phyloP scores from a whole-genome alignment of 2,888 invertebrate genomes.

The Halictus quadricinctus region DNA sequence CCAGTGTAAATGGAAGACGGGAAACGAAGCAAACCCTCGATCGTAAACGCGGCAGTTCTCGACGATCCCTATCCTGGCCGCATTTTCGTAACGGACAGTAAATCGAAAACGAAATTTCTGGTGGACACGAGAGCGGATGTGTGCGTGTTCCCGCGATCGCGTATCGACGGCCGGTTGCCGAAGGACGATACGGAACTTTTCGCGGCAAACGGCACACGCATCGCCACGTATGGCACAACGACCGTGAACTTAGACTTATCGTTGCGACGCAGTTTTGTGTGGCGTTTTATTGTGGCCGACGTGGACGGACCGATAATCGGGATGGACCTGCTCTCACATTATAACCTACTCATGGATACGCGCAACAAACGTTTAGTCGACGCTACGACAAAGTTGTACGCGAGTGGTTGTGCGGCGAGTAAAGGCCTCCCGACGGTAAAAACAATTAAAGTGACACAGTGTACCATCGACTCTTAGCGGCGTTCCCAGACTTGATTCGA shows the following conservation, averaged over 20 bases:
- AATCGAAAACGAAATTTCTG: no score
- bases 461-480: neutral
- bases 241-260: neutral
- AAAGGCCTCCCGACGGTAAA: neutral
- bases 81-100: neutral
- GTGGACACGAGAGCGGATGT: no score
- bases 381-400: neutral
- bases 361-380: neutral
- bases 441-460: neutral
- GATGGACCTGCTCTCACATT: neutral
- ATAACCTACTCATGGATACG: neutral
- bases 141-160: no score
- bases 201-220: neutral
- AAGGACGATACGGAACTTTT: neutral
- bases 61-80: neutral
- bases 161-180: no score
- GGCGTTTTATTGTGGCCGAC: neutral
- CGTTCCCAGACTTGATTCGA: neutral
- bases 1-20: neutral
- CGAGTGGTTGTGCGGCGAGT: neutral
- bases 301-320: neutral
- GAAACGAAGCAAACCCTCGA: neutral
- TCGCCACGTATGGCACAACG: neutral
- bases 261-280: neutral
- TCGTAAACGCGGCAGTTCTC: neutral